Conservation (phyloP, 2,888 invertebrate species). For the Eilema sororculum region DNA sequence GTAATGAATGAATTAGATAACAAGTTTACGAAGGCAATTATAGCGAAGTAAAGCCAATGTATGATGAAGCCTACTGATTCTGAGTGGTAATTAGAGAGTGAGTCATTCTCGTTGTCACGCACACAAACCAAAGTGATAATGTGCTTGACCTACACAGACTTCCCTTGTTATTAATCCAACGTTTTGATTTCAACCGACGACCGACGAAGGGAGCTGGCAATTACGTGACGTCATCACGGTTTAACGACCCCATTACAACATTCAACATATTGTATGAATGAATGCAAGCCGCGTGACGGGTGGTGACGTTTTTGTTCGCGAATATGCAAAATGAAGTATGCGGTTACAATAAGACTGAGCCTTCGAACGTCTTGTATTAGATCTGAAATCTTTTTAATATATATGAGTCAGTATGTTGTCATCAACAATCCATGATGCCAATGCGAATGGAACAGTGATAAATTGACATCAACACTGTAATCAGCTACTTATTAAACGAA, state of each 20-base stretch:
- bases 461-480: constrained; percentile 26
- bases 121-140: constrained; percentile 68
- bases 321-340: constrained; percentile 53
- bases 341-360: constrained; percentile 5
- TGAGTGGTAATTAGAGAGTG: constrained; percentile 37
- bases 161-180: constrained; percentile 85
- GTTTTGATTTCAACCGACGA: constrained; percentile 84
- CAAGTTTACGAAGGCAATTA: constrained; percentile 23
- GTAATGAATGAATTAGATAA: constrained; percentile 25
- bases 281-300: constrained; percentile 83
- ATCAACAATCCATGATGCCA: constrained; percentile 25
- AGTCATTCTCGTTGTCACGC: constrained; percentile 47
- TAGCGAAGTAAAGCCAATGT: constrained; percentile 15
- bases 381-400: background rate
- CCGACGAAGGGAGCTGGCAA: constrained; percentile 84
- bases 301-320: constrained; percentile 79
- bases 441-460: constrained; percentile 20
- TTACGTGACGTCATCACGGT: constrained; percentile 85
- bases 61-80: constrained; percentile 26
- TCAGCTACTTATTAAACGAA: constrained; percentile 18
- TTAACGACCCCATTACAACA: constrained; percentile 87
- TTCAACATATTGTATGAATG: constrained; percentile 85
- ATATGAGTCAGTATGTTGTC: constrained; percentile 8
- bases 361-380: background rate
- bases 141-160: constrained; percentile 84